A percentile compares a stretch with the other conserved stretches of the same genome.
Conservation (phyloP, 2,797 vertebrate species). For the Parotocinclus haroldoi region DNA sequence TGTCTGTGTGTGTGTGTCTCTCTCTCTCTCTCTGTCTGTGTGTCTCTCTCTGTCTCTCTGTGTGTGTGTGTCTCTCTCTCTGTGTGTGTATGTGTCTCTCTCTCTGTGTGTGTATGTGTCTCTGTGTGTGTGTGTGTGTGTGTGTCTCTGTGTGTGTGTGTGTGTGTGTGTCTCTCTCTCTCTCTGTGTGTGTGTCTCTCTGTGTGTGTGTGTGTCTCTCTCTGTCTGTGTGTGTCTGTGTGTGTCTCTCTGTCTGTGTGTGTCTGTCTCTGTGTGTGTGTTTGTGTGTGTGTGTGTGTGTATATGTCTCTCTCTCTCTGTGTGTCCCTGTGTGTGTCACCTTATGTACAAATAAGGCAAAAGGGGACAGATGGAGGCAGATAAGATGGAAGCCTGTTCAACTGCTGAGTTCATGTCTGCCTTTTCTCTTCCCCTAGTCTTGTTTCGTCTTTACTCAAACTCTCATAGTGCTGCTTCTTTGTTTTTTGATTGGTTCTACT, state of each 20-base stretch:
- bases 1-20: slow-evolving; percentile 9
- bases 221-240: slow-evolving; percentile 2
- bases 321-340: slow-evolving; percentile 33
- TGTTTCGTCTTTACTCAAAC: slow-evolving; percentile 22
- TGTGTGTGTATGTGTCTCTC: too few species aligned
- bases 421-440: slow-evolving; percentile 20
- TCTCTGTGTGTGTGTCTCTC: too few species aligned
- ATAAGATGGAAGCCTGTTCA: slow-evolving; percentile 45
- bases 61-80: slow-evolving; percentile 20
- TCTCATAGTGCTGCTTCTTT: slow-evolving; percentile 11
- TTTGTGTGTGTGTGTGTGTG: slow-evolving; percentile 12
- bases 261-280: slow-evolving; percentile 17
- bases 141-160: too few species aligned
- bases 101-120: too few species aligned
- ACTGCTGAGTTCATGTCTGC: slow-evolving; percentile 26
- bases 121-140: too few species aligned
- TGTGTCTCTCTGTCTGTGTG: slow-evolving; percentile 6
- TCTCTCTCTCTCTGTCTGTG: neutral
- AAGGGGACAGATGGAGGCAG: slow-evolving; percentile 58
- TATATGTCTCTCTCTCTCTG: too few species aligned
- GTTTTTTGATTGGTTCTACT: neutral
- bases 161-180: too few species aligned
- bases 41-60: slow-evolving; percentile 4
- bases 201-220: slow-evolving; percentile 8
- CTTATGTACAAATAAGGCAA: slow-evolving; percentile 75